Base-by-base conservation (phyloP, 2,797 vertebrate genomes). In the Liparis tanakae region DNA sequence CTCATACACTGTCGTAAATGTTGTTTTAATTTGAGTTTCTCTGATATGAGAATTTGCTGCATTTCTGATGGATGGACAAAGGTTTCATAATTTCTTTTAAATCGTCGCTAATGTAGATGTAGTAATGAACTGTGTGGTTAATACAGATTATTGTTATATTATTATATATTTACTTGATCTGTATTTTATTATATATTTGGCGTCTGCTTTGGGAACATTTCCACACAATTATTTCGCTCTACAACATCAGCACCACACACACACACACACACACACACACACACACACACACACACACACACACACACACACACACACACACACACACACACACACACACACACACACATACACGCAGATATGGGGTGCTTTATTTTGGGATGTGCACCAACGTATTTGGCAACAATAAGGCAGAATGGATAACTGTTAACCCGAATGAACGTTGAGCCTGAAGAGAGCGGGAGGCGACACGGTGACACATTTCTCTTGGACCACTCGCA, bases 391-490 rank as follows among this genome's bases (percentile, higher is more conserved):
- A 53, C 60, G 55, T 82, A 62, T 85, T 81, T 80, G 73, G 76
- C 54, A 72, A 58, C 71, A 79, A 50, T 36, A 58, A 57, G 14
- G 20, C 51, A 71, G 62, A 65, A 72, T 41, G 46, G 43, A 63
- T 57, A 10, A 62, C 14, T 72, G 36, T 70, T 75, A 60, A 81
- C 79, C 61, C 66, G 48, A 76, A 83, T 36, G 51, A 67, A 76
- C 65, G 33, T n/a, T 12, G 43, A 71, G 74, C 74, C 67, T 60
- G 66, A 86, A 86, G 82, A 78, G 83, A 81, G 75, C 76, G 79
- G 67, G 68, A 78, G 65, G 82, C 46, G 46, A 59, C 63, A 67
- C 67, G 60, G 79, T 81, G 81, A 89, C 79, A 82, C 70, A 79
- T 83, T 84, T 78, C 60, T 79, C 62, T 79, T 9, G 37, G 70